Conservation (phyloP, 1,140 invertebrate species). For the Thalassaphorura encarpata region DNA sequence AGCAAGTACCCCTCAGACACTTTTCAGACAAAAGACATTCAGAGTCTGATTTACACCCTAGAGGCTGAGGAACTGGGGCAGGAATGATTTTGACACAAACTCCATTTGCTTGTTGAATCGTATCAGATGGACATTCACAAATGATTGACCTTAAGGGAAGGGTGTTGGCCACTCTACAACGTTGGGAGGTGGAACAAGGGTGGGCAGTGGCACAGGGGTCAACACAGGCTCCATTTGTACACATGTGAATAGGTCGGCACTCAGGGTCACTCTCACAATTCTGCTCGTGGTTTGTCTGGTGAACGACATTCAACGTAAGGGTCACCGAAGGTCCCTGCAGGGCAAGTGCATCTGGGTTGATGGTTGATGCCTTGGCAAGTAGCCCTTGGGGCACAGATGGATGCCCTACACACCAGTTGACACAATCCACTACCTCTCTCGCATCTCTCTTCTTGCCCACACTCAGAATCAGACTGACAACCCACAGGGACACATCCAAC, state of each 20-base stretch:
- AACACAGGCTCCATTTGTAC: slow-evolving; percentile 61
- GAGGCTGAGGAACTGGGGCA: not conserved
- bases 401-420: slow-evolving; percentile 64
- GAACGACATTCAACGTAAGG: slow-evolving; percentile 58
- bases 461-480: slow-evolving; percentile 82
- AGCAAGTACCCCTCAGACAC: slow-evolving; percentile 62
- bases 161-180: slow-evolving; percentile 66
- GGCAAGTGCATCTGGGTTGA: slow-evolving; percentile 65
- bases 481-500: slow-evolving; percentile 68
- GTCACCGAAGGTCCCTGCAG: slow-evolving; percentile 61
- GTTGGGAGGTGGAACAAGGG: slow-evolving; percentile 60
- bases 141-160: slow-evolving; percentile 66
- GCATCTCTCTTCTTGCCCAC: slow-evolving; percentile 72
- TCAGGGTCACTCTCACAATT: slow-evolving; percentile 65
- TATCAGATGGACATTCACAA: slow-evolving; percentile 67
- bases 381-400: slow-evolving; percentile 63
- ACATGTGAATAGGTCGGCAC: slow-evolving; percentile 59
- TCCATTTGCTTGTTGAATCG: slow-evolving; percentile 50
- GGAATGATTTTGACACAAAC: slow-evolving; percentile 51
- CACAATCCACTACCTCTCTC: slow-evolving; percentile 74
- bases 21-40: slow-evolving; percentile 62
- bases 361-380: slow-evolving; percentile 61
- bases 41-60: slow-evolving; percentile 44
- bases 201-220: slow-evolving; percentile 59
- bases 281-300: slow-evolving; percentile 29